These are phyloP conservation scores for Carapus acus DNA, from an alignment of 2,797 vertebrate genomes.

Conservation along the genomic window DNA sequence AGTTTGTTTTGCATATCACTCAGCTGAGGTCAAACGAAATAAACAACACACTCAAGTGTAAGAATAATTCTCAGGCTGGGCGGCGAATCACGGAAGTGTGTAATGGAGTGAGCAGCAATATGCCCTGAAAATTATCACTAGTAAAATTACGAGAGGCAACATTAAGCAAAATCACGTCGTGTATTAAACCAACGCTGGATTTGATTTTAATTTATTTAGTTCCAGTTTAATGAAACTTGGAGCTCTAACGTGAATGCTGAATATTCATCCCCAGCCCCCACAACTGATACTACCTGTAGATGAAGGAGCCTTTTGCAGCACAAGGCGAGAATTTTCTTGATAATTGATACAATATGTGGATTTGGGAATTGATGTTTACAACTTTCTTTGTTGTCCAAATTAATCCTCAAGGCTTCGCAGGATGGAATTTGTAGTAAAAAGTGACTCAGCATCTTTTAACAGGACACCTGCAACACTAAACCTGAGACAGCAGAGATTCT, in stretches of 20 bases:
- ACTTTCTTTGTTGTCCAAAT: no score
- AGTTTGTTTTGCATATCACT: constrained; percentile 27
- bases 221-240: constrained; percentile 36
- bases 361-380: no score
- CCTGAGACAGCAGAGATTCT: no score
- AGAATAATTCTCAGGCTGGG: constrained; percentile 29
- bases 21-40: constrained; percentile 23
- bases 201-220: constrained; percentile 29
- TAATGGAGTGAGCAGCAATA: constrained; percentile 38
- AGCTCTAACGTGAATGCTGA: not conserved
- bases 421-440: no score
- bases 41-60: constrained; percentile 16
- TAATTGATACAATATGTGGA: no score
- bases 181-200: constrained; percentile 32
- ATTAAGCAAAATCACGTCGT: constrained; percentile 22
- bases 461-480: no score
- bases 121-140: constrained; percentile 41
- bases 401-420: no score
- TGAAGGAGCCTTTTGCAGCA: not conserved
- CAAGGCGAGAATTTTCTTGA: not conserved
- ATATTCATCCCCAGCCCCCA: no score
- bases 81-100: constrained; percentile 41
- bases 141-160: constrained; percentile 39
- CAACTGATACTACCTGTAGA: not conserved
- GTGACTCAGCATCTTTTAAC: no score